Conservation (phyloP, 2,113 vertebrate species). For the Pelecanoides urinatrix region DNA sequence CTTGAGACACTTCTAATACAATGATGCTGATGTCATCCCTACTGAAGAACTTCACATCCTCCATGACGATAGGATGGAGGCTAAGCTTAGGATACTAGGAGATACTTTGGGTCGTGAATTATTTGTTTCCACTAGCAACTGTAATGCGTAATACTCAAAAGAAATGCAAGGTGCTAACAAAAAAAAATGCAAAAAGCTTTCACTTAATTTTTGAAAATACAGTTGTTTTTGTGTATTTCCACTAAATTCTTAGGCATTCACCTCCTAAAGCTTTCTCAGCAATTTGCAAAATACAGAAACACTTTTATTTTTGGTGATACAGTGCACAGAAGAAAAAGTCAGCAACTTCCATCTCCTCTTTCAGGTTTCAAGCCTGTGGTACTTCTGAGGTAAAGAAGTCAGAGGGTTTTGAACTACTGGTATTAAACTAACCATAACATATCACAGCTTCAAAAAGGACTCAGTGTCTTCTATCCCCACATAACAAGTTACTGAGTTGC, state of each 20-base stretch:
- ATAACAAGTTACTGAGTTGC: neutral
- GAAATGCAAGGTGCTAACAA: neutral
- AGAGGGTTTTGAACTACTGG: neutral
- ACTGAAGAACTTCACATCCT: neutral
- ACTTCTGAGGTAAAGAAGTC: neutral
- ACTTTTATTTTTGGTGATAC: neutral
- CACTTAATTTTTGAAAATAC: neutral
- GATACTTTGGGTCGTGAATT: neutral
- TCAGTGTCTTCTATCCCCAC: neutral
- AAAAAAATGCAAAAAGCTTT: conserved; percentile 1
- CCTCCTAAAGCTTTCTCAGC: neutral
- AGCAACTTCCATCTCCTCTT: neutral
- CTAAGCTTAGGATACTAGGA: neutral
- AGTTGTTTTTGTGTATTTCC: neutral
- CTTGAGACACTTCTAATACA: neutral
- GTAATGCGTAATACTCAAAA: neutral
- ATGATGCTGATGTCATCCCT: neutral
- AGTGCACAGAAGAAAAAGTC: neutral
- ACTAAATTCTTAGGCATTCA: neutral
- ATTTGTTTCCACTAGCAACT: neutral
- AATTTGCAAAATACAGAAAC: neutral
- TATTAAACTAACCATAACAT: neutral
- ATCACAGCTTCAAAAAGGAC: neutral
- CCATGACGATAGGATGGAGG: neutral
- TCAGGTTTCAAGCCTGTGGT: neutral